These are phyloP conservation scores for Heliocidaris tuberculata DNA, from an alignment of 35 echinoderm and acorn worm genomes.

Conservation along the genomic window DNA sequence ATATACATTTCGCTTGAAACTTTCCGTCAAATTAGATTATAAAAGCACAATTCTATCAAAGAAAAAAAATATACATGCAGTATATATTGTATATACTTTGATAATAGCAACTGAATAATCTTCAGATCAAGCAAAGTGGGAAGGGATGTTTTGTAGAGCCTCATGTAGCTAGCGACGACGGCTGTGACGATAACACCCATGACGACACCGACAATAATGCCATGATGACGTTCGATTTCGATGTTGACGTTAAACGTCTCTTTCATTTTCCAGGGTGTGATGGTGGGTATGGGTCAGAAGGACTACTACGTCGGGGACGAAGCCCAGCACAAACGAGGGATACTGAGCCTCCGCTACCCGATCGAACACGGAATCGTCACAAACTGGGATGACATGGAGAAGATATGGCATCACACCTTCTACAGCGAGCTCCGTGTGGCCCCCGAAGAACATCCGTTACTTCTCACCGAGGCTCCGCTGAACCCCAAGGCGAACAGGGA, in stretches of 20 bases:
- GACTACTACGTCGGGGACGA: conserved; percentile 65
- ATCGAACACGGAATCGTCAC: conserved; percentile 91
- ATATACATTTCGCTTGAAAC: too few relatives aligned
- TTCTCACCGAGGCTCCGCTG: conserved; percentile 66
- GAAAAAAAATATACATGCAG: too few relatives aligned
- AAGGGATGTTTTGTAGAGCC: too few relatives aligned
- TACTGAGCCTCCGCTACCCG: conserved; percentile 77
- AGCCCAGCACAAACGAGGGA: conserved; percentile 80
- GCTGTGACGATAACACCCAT: too few relatives aligned
- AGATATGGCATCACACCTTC: conserved; percentile 64
- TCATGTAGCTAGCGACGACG: too few relatives aligned
- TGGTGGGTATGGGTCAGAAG: conserved; percentile 42
- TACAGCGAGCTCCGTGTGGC: conserved; percentile 47
- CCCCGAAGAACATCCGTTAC: conserved; percentile 70
- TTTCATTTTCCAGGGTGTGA: conserved; percentile 21
- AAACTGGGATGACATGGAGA: conserved; percentile 93
- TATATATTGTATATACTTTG: too few relatives aligned
- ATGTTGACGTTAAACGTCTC: neutral
- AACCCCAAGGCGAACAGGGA: conserved; percentile 81
- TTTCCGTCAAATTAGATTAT: too few relatives aligned
- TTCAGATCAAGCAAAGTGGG: too few relatives aligned
- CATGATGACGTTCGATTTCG: neutral
- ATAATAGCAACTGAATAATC: too few relatives aligned
- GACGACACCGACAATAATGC: too few relatives aligned
- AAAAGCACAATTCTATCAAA: too few relatives aligned